Evolutionary conservation across 2,888 invertebrate species (phyloP).

Genomic region (Pediacus dermestoides): DNA sequence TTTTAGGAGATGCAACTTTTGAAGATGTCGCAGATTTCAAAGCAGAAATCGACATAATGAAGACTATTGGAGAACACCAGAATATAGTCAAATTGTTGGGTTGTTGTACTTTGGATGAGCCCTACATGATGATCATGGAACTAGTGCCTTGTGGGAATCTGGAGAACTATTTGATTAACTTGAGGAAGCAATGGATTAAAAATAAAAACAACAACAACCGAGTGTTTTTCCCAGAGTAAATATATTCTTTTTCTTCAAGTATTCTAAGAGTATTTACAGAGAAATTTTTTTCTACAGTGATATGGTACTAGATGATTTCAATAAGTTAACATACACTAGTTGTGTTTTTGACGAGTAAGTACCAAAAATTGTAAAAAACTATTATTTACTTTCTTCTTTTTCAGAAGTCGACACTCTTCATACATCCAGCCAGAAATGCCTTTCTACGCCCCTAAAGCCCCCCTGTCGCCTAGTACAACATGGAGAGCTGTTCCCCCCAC

Average conservation of each 20-base stretch:
- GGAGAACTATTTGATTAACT: slow-evolving; percentile 57
- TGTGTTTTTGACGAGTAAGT: no score
- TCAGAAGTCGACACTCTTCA: no score
- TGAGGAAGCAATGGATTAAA: slow-evolving; percentile 44
- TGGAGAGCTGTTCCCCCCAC: no score
- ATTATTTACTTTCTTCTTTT: no score
- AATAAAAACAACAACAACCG: slow-evolving; percentile 17
- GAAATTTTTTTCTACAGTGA: no score
- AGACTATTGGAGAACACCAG: slow-evolving; percentile 71
- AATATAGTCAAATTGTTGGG: slow-evolving; percentile 75
- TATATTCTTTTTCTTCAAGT: slow-evolving; percentile 1
- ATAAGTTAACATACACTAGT: no score
- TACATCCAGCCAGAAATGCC: no score
- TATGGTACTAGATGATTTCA: no score
- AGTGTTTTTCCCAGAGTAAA: slow-evolving; percentile 35
- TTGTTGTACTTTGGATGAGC: slow-evolving; percentile 67
- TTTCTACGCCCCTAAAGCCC: no score
- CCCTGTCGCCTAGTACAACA: no score
- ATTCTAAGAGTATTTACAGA: no score
- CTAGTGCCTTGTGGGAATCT: slow-evolving; percentile 76
- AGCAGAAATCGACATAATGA: slow-evolving; percentile 74
- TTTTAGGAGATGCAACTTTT: slow-evolving; percentile 52
- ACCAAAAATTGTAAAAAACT: no score
- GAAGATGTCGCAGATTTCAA: slow-evolving; percentile 68
- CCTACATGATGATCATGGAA: slow-evolving; percentile 73